Evolutionary conservation across 2,888 invertebrate genomes (phyloP).

Genomic region (Amaurobius ferox): DNA sequence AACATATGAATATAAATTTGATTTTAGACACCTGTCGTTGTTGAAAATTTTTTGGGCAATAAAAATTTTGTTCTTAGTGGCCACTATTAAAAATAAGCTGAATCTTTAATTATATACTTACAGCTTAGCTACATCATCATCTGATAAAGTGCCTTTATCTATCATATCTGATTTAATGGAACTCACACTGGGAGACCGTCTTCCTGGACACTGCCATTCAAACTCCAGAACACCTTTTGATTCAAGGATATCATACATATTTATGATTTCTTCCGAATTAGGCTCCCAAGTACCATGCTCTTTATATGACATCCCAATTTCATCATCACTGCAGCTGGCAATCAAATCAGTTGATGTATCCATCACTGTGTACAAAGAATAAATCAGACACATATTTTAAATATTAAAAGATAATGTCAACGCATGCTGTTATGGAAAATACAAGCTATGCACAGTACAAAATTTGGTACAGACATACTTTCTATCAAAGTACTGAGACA

Average conservation of each 20-base stretch:
- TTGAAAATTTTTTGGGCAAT: no score
- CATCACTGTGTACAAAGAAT: slow-evolving; percentile 17
- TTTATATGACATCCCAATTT: slow-evolving; percentile 34
- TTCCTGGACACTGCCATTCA: slow-evolving; percentile 75
- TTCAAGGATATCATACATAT: slow-evolving; percentile 73
- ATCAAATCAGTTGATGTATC: slow-evolving; percentile 56
- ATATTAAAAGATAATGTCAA: no score
- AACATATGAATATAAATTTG: no score
- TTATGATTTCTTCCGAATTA: slow-evolving; percentile 71
- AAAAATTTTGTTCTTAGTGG: no score
- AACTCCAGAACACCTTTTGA: slow-evolving; percentile 73
- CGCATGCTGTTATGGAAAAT: no score
- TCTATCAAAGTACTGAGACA: no score
- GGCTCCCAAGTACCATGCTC: slow-evolving; percentile 73
- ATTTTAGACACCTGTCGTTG: no score
- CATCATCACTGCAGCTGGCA: slow-evolving; percentile 72
- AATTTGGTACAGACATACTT: no score
- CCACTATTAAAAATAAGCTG: no score
- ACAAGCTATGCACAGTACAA: no score
- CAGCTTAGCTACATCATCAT: slow-evolving; percentile 64
- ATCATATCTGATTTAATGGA: slow-evolving; percentile 57
- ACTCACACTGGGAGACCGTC: slow-evolving; percentile 74
- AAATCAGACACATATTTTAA: not conserved
- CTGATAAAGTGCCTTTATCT: slow-evolving; percentile 49
- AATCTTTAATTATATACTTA: slow-evolving; percentile 12